Base-by-base conservation (phyloP, 2,797 vertebrate genomes). In the Arctocebus calabarensis region DNA sequence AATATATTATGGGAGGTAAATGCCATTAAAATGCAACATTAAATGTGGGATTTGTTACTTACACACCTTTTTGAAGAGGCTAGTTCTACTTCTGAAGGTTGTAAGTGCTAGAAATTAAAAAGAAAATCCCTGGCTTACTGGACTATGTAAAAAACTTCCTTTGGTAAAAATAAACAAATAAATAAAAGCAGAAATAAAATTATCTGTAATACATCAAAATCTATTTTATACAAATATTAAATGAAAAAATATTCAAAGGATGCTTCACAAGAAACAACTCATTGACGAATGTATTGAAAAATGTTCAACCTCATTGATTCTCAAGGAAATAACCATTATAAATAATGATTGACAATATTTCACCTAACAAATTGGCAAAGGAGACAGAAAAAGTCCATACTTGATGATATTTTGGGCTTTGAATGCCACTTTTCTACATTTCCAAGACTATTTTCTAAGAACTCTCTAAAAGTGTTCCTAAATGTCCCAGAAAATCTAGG, bases 271-370 rank as follows among this genome's bases (percentile, higher is more conserved):
- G 55, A 90, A 77, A 85, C 8, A 87, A 59, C 37, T 86, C 25
- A 64, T 59, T 84, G 94, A 77, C 0, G 9, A 89, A 59, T 27
- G 88, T 68, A 66, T 40, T 48, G 14, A 25, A 86, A 88, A 89
- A 68, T 32, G 8, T 78, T 61, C 43, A 55, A n/a, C 34, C 19
- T 74, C 73, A 91, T 84, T 88, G 81, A 25, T 77, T 70, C 22
- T 74, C 45, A 62, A 77, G 37, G 29, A 92, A 95, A 84, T 71
- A 75, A 37, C 43, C 71, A 85, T 68, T 86, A 82, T 34, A 95
- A 93, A 88, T 32, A 96, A 68, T 13, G 17, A 40, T 20, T 1
- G 0, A 94, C 64, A 84, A 74, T 62, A 87, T 84, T 89, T 94
- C 68, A 87, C 64, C 34, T 86, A 81, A 94, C 29, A 81, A 64